Evolutionary conservation across 2,797 vertebrate species (phyloP).

Genomic region (Sebastolobus alascanus): DNA sequence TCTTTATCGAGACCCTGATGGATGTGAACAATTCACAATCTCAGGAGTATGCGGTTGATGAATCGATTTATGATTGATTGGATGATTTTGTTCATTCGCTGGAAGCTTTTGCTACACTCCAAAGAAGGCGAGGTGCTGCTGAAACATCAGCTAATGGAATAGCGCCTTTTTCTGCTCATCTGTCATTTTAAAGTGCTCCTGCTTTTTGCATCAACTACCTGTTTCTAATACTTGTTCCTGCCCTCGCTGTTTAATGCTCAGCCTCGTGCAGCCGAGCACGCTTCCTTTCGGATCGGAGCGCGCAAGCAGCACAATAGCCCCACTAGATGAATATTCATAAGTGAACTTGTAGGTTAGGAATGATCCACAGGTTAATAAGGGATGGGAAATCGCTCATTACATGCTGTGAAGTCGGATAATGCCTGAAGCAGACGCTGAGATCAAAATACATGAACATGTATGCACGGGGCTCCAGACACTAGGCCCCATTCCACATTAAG

Average conservation of each 20-base stretch:
- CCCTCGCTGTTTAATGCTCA: constrained; percentile 26
- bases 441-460: constrained; percentile 74
- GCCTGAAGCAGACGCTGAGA: constrained; percentile 71
- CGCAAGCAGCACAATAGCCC: constrained; percentile 38
- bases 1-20: not conserved
- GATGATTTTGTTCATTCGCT: not conserved
- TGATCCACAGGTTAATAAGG: constrained; percentile 75
- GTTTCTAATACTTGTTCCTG: constrained; percentile 5
- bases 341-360: constrained; percentile 56
- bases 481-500: constrained; percentile 66
- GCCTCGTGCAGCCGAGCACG: not conserved
- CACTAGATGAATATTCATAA: constrained; percentile 70
- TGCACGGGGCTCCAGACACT: constrained; percentile 67
- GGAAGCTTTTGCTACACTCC: not conserved
- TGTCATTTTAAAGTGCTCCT: not conserved
- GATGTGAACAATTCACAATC: constrained; percentile 33
- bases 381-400: constrained; percentile 74
- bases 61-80: constrained; percentile 21
- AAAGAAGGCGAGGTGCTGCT: not conserved
- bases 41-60: constrained; percentile 16
- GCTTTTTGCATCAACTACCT: constrained; percentile 27
- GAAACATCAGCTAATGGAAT: constrained; percentile 17
- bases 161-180: constrained; percentile 4
- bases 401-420: constrained; percentile 67
- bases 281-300: constrained; percentile 6